These are phyloP conservation scores for Nomada hirtipes DNA, from an alignment of 2,888 invertebrate species.

Conservation along the genomic window DNA sequence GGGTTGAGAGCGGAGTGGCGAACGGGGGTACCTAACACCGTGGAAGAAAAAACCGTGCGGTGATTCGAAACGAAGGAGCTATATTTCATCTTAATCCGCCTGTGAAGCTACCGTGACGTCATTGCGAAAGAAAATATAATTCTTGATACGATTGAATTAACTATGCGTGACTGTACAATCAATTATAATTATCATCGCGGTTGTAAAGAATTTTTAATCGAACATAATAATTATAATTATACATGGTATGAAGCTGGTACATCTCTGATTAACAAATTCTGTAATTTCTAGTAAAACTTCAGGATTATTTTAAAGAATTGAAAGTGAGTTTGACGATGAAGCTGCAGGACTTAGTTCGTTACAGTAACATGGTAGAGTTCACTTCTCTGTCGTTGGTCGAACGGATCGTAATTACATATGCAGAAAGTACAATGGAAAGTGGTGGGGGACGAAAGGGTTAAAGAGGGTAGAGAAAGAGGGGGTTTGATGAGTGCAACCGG, in stretches of 20 bases:
- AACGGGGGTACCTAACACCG: constrained; percentile 58
- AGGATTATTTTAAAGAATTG: background rate
- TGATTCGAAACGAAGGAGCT: constrained; percentile 52
- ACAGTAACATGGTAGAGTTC: too few relatives aligned
- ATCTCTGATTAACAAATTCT: background rate
- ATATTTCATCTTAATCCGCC: constrained; percentile 63
- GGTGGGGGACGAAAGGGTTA: constrained; percentile 67
- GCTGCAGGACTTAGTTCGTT: background rate
- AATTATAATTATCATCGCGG: background rate
- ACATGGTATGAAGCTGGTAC: background rate
- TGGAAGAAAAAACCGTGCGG: constrained; percentile 29
- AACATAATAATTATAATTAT: background rate
- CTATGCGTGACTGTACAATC: background rate
- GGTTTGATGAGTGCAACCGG: constrained; percentile 84
- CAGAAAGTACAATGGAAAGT: constrained; percentile 66
- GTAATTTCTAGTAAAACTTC: too few relatives aligned
- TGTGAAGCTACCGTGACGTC: background rate
- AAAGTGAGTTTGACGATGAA: too few relatives aligned
- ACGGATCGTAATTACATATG: constrained; percentile 72
- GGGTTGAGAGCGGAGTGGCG: constrained; percentile 75
- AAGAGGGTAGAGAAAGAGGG: constrained; percentile 72
- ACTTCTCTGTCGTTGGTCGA: background rate
- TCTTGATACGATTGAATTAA: background rate
- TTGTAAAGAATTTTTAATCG: background rate
- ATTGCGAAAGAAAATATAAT: background rate